These are phyloP conservation scores for Macrophya alboannulata DNA, from an alignment of 2,888 invertebrate species.

Conservation along the genomic window DNA sequence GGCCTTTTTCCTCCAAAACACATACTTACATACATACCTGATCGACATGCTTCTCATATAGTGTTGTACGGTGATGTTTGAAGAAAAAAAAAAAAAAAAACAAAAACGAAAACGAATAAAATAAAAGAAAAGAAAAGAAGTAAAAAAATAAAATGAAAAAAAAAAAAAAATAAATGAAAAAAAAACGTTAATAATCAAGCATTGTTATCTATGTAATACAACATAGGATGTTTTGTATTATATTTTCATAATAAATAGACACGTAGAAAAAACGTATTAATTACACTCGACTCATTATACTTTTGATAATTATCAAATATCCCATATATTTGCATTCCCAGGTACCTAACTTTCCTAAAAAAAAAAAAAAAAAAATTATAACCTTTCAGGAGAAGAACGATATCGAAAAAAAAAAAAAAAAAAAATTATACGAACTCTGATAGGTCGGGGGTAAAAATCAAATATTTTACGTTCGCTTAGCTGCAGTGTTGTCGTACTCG, in stretches of 20 bases:
- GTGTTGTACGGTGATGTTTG: conserved; percentile 32
- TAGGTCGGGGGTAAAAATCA: not conserved
- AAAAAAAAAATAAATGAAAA: conserved; percentile 45
- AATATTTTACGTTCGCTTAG: not conserved
- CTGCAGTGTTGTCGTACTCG: not conserved
- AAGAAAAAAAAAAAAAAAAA: conserved; percentile 43
- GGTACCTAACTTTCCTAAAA: too few species aligned
- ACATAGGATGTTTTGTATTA: conserved; percentile 82
- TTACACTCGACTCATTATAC: conserved; percentile 68
- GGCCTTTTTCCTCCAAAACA: conserved; percentile 71
- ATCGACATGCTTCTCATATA: conserved; percentile 48
- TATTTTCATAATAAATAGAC: conserved; percentile 82
- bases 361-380: too few species aligned
- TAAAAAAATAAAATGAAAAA: conserved; percentile 60
- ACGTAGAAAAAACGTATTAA: conserved; percentile 80
- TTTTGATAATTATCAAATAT: conserved; percentile 36
- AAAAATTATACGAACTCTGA: not conserved
- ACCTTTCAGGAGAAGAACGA: too few species aligned
- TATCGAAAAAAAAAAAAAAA: not conserved
- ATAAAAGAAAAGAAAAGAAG: conserved; percentile 57
- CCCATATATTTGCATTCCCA: not conserved
- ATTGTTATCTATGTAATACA: conserved; percentile 80
- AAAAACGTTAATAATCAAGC: conserved; percentile 77
- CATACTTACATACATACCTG: conserved; percentile 32
- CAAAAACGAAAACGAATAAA: conserved; percentile 52